Conservation (phyloP, 1,140 invertebrate genomes). For the Drosophila mauritiana region DNA sequence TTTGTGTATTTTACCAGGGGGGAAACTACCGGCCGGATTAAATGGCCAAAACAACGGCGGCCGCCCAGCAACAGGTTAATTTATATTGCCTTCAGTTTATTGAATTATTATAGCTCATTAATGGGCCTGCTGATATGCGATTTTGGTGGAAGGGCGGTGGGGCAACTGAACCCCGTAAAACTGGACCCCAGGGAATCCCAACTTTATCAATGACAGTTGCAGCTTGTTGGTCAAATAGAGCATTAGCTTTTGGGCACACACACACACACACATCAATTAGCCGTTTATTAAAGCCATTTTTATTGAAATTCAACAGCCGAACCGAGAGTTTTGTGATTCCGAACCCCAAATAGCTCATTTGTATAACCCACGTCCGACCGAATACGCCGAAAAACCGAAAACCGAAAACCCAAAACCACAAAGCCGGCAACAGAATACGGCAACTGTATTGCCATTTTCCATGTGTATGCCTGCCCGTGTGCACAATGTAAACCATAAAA, state of each 20-base stretch:
- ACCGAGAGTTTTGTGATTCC: not conserved
- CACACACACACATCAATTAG: slow-evolving; percentile 32
- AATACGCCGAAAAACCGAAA: slow-evolving; percentile 11
- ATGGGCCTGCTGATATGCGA: slow-evolving; percentile 63
- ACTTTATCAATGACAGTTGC: slow-evolving; percentile 55
- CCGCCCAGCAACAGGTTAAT: slow-evolving; percentile 70
- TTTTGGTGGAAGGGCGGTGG: slow-evolving; percentile 29
- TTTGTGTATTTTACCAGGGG: slow-evolving; percentile 54
- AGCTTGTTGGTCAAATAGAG: slow-evolving; percentile 62
- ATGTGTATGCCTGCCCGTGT: slow-evolving; percentile 18
- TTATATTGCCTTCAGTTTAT: slow-evolving; percentile 78
- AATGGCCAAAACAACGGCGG: slow-evolving; percentile 3
- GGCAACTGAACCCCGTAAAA: slow-evolving; percentile 14
- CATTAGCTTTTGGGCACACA: slow-evolving; percentile 22
- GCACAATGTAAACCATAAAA: slow-evolving; percentile 78
- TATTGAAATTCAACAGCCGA: slow-evolving; percentile 19
- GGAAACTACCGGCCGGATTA: not conserved
- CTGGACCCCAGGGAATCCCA: slow-evolving; percentile 15
- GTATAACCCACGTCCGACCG: slow-evolving; percentile 6
- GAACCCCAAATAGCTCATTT: not conserved
- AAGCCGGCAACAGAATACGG: slow-evolving; percentile 54
- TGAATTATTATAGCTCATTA: slow-evolving; percentile 81
- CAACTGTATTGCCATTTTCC: slow-evolving; percentile 26
- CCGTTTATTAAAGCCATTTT: slow-evolving; percentile 42
- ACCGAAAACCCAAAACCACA: slow-evolving; percentile 21